phyloP scores from a whole-genome alignment of 2,113 vertebrate species.

The Lycaon pictus region DNA sequence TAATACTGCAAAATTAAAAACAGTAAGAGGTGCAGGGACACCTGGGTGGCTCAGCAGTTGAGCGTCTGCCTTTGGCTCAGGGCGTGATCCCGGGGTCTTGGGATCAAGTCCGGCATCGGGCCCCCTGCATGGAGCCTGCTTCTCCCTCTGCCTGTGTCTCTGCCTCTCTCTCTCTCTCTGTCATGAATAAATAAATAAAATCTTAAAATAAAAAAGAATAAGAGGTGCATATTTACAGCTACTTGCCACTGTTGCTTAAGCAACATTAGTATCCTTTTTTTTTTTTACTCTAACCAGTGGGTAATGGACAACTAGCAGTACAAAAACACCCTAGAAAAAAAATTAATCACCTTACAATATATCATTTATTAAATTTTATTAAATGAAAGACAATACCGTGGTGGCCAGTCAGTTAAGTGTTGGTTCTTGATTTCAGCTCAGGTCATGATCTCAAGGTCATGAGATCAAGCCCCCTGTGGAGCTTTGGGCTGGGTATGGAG shows the following conservation, averaged over 20 bases:
- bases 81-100: no score
- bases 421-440: neutral
- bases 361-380: constrained; percentile 54
- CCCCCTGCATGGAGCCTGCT: no score
- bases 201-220: neutral
- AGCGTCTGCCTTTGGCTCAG: no score
- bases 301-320: constrained; percentile 10
- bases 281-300: neutral
- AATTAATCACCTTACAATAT: constrained; percentile 43
- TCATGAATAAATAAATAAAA: no score
- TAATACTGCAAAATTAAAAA: neutral
- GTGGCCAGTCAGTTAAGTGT: neutral
- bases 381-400: neutral
- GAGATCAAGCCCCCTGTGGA: neutral
- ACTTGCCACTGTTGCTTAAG: neutral
- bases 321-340: constrained; percentile 54
- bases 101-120: no score
- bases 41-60: no score
- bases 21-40: neutral
- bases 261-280: neutral
- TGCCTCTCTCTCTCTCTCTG: no score
- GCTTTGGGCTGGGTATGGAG: neutral
- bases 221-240: neutral
- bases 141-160: no score
- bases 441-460: neutral